These are phyloP conservation scores for Acleris emargana DNA, from an alignment of 2,888 invertebrate species.

Conservation along the genomic window DNA sequence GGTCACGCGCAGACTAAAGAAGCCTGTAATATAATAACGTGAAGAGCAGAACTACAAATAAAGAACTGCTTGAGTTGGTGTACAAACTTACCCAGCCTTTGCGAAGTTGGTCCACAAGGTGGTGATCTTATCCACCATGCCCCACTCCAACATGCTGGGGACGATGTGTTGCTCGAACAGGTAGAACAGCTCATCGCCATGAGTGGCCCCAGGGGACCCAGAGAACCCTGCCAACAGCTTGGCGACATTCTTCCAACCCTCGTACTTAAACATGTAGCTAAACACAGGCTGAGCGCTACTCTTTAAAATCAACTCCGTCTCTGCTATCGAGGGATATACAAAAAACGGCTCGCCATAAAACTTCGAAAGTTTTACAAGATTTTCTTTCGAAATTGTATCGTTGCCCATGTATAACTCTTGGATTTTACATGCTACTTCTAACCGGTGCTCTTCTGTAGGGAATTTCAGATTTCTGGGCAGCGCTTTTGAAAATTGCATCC, in stretches of 20 bases:
- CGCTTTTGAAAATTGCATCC: constrained; percentile 53
- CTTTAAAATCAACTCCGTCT: constrained; percentile 57
- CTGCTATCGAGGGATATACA: constrained; percentile 53
- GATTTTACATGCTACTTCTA: constrained; percentile 52
- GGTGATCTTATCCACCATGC: constrained; percentile 37
- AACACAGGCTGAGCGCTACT: constrained; percentile 57
- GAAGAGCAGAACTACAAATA: no score
- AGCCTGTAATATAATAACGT: no score
- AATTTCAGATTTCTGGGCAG: constrained; percentile 65
- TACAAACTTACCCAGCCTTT: constrained; percentile 31
- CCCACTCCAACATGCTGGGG: constrained; percentile 53
- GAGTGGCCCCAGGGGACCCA: constrained; percentile 57
- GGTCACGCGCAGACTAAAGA: not conserved
- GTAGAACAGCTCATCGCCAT: constrained; percentile 70
- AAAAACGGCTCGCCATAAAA: constrained; percentile 59
- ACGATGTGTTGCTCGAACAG: constrained; percentile 57
- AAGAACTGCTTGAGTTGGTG: no score
- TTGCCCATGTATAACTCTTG: constrained; percentile 66
- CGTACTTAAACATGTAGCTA: constrained; percentile 62
- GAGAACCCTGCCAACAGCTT: constrained; percentile 49
- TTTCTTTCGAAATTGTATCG: constrained; percentile 54
- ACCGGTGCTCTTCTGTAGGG: constrained; percentile 47
- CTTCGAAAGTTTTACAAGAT: constrained; percentile 56
- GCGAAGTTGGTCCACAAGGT: constrained; percentile 41
- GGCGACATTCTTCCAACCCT: constrained; percentile 57